Evolutionary conservation across 2,797 vertebrate species (phyloP).

Genomic region (Arnoldichthys spilopterus): DNA sequence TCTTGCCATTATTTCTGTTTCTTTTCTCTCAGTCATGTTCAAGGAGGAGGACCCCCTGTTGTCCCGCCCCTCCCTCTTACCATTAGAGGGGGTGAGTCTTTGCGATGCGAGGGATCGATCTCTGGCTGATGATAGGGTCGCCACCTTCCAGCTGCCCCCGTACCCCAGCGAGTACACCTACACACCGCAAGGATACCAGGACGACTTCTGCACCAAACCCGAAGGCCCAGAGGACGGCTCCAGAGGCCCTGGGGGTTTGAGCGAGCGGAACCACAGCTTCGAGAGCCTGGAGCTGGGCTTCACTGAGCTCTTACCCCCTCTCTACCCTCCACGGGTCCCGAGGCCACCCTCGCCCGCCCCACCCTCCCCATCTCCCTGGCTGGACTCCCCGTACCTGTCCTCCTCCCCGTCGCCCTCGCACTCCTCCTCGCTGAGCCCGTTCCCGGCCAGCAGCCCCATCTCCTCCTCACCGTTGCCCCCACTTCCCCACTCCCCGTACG

Average conservation of each 20-base stretch:
- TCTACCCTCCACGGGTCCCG: constrained; percentile 69
- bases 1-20: neutral
- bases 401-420: constrained; percentile 82
- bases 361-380: constrained; percentile 71
- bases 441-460: constrained; percentile 78
- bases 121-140: constrained; percentile 70
- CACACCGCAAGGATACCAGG: constrained; percentile 68
- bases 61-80: constrained; percentile 71
- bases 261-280: constrained; percentile 76
- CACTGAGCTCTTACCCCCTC: constrained; percentile 80
- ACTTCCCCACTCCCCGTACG: constrained; percentile 70
- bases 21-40: constrained; percentile 80
- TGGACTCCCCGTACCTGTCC: constrained; percentile 82
- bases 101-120: constrained; percentile 62
- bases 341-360: constrained; percentile 77
- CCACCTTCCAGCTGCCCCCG: constrained; percentile 74
- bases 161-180: constrained; percentile 76
- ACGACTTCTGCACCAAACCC: constrained; percentile 75
- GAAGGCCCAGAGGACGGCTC: constrained; percentile 70
- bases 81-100: constrained; percentile 68
- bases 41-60: constrained; percentile 86
- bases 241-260: constrained; percentile 62
- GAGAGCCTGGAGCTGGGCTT: constrained; percentile 82
- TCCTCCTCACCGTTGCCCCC: constrained; percentile 77
- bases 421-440: constrained; percentile 81